Conservation (phyloP, 2,888 invertebrate species). For the Drosophila nr. fundita region DNA sequence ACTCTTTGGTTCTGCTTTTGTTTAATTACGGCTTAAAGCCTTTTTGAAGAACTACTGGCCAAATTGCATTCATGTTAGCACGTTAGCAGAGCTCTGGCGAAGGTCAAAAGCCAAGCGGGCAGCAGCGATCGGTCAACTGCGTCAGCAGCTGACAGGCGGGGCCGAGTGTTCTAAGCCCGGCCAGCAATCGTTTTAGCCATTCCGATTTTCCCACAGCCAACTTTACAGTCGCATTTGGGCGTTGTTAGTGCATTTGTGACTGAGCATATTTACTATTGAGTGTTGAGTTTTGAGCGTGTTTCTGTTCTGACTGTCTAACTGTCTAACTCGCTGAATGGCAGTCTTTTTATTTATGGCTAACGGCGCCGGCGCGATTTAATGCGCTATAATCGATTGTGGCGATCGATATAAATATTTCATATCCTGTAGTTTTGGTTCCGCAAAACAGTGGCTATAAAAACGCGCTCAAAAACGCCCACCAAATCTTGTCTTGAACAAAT, state of each 20-base stretch:
- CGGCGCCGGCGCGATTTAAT: slow-evolving; percentile 57
- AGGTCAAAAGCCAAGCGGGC: slow-evolving; percentile 45
- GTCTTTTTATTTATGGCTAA: slow-evolving; percentile 58
- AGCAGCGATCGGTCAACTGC: slow-evolving; percentile 49
- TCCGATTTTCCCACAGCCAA: slow-evolving; percentile 66
- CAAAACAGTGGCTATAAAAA: slow-evolving; percentile 46
- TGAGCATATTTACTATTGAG: slow-evolving; percentile 19
- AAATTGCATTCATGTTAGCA: slow-evolving; percentile 58
- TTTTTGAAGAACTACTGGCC: slow-evolving; percentile 43
- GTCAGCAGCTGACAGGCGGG: slow-evolving; percentile 44
- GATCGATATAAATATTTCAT: slow-evolving; percentile 53
- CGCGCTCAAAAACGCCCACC: slow-evolving; percentile 30
- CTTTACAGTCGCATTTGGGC: slow-evolving; percentile 47
- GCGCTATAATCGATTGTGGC: slow-evolving; percentile 13
- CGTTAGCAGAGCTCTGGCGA: slow-evolving; percentile 62
- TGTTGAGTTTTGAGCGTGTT: slow-evolving; percentile 34
- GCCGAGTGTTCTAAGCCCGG: slow-evolving; percentile 26
- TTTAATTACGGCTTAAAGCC: slow-evolving; percentile 39
- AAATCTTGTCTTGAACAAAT: slow-evolving; percentile 43
- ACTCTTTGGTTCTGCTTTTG: not conserved
- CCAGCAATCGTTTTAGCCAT: slow-evolving; percentile 8
- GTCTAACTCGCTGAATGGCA: not conserved
- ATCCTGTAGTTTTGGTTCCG: slow-evolving; percentile 64
- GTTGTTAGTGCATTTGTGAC: slow-evolving; percentile 31
- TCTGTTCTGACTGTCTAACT: slow-evolving; percentile 9